Evolutionary conservation across 2,797 vertebrate genomes (phyloP).

Genomic region (Limnodromus scolopaceus): DNA sequence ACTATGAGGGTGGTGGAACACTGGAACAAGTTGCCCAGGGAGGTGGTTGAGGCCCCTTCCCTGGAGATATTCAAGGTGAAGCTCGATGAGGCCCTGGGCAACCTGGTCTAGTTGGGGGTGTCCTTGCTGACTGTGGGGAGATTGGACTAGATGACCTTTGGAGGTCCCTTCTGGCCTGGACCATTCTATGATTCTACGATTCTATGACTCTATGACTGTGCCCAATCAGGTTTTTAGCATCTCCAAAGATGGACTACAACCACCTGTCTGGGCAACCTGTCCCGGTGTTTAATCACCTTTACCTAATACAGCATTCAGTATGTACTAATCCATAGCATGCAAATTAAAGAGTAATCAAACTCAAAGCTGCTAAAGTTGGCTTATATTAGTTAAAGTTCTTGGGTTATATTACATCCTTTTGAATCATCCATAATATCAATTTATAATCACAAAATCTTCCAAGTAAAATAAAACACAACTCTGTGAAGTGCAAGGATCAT

Average conservation of each 20-base stretch:
- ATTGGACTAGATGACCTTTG: too few species aligned
- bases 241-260: background rate
- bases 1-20: too few species aligned
- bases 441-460: background rate
- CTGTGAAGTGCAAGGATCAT: background rate
- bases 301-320: accelerated
- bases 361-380: background rate
- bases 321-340: background rate
- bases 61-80: too few species aligned
- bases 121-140: too few species aligned
- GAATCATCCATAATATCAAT: background rate
- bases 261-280: background rate
- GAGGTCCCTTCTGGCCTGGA: too few species aligned
- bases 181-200: too few species aligned
- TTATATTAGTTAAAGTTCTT: background rate
- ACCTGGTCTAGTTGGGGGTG: too few species aligned
- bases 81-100: too few species aligned
- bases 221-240: background rate
- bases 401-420: background rate
- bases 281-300: background rate
- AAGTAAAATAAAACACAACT: background rate
- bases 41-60: too few species aligned
- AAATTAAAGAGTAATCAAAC: background rate
- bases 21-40: too few species aligned
- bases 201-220: background rate